Evolutionary conservation across 2,797 vertebrate genomes (phyloP).

Genomic region (Vireo griseus): DNA sequence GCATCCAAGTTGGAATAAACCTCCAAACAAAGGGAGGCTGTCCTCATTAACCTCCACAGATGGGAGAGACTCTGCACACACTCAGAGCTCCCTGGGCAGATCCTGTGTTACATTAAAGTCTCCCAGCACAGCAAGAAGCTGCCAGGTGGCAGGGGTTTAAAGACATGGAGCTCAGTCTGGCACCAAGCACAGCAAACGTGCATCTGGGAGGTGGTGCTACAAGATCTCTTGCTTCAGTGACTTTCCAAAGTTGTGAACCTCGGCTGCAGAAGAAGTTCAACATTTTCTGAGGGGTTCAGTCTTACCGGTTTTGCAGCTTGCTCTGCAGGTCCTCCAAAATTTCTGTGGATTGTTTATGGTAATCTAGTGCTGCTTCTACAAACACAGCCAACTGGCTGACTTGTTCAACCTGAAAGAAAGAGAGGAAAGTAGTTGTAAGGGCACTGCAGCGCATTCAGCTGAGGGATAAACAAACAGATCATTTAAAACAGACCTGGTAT

Average conservation of each 20-base stretch:
- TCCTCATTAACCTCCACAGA: neutral
- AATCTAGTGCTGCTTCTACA: conserved; percentile 84
- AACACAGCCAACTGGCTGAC: conserved; percentile 88
- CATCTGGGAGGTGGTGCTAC: neutral
- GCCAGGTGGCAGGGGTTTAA: conserved; percentile 20
- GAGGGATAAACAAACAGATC: neutral
- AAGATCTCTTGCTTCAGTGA: neutral
- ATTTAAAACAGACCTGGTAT: conserved; percentile 14
- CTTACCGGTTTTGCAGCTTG: conserved; percentile 85
- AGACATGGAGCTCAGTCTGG: neutral
- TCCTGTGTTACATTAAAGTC: neutral
- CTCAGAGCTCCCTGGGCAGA: neutral
- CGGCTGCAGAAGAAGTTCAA: neutral
- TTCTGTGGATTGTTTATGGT: conserved; percentile 84
- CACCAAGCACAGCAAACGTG: neutral
- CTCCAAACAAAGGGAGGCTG: neutral
- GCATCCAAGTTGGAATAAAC: neutral
- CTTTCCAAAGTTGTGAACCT: neutral
- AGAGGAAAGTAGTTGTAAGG: neutral
- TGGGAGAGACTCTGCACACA: neutral
- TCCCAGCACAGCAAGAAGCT: neutral
- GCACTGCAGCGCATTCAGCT: neutral
- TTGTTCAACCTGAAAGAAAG: conserved; percentile 85
- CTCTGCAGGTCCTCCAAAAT: conserved; percentile 86
- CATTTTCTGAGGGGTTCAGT: neutral